Base-by-base conservation (phyloP, 1,140 invertebrate genomes). In the Drosophila albomicans region DNA sequence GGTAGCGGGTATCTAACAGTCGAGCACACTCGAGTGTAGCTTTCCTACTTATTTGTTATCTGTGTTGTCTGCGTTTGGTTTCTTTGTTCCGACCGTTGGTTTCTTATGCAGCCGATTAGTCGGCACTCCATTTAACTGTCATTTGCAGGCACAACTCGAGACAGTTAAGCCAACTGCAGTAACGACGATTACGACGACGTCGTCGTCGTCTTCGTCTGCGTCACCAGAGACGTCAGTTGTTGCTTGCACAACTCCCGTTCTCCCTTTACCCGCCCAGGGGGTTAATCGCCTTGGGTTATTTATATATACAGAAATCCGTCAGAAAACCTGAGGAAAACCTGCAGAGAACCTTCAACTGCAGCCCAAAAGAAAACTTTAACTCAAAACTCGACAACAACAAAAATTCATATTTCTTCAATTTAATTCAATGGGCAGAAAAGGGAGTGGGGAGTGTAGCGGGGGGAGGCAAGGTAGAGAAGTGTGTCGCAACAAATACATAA, bases 71-170 rank as follows among this genome's bases (percentile, higher is more conserved):
- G 15, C 20, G 20, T 25, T 25, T 25, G 20, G 20, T 25, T 25
- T 25, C 35, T 11, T 20, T 20, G 35, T 38, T 56, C 13, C 10
- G 30, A 51, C 20, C 25, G 48, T 51, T 25, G 20, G 48, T 4
- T 51, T 8, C 32, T 45, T 8, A 58, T 76, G 74, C 61, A 76
- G 10, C 68, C 61, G 74, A 72, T 76, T 72, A 66, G 68, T 32
- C 30, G 41, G 63, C 68, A 71, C 68, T 72, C 48, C 56, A 66
- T 76, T 76, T 72, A 76, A 72, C 74, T 76, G 68, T 72, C 74
- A 76, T 61, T 54, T 59, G 68, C 73, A 76, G 67, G 41, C 13
- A 28, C 7, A 0, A 11, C 13, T 32, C 41, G 20, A 48, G 32
- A 52, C 66, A 57, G 66, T 20, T 57, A 67, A 35, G 20, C 48